Evolutionary conservation across 2,888 invertebrate genomes (phyloP).

Genomic region (Myopa tessellatipennis): DNA sequence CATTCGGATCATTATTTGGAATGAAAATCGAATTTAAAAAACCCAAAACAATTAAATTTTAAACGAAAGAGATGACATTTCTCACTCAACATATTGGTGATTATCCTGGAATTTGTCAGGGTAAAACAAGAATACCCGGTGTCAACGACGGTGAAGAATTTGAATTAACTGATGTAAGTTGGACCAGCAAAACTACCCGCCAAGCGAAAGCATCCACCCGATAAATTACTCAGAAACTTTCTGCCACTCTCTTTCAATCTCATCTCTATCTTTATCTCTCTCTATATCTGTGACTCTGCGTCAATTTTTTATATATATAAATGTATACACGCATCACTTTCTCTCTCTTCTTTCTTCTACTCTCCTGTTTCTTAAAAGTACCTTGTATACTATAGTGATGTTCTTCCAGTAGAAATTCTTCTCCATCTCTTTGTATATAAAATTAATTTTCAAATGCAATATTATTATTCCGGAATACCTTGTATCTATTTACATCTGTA

Average conservation of each 20-base stretch:
- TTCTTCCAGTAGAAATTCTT: not conserved
- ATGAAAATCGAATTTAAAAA: not conserved
- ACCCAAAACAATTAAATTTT: slow-evolving; percentile 42
- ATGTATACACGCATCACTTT: slow-evolving; percentile 21
- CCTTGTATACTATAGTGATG: slow-evolving; percentile 4
- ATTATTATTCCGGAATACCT: slow-evolving; percentile 65
- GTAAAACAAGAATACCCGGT: slow-evolving; percentile 93
- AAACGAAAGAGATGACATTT: slow-evolving; percentile 79
- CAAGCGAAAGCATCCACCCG: slow-evolving; percentile 33
- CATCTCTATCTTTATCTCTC: slow-evolving; percentile 37
- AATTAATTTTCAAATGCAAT: slow-evolving; percentile 58
- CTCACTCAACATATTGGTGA: slow-evolving; percentile 86
- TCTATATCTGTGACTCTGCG: slow-evolving; percentile 43
- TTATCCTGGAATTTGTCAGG: slow-evolving; percentile 93
- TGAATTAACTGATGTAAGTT: slow-evolving; percentile 87
- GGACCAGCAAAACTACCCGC: slow-evolving; percentile 44
- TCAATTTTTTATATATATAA: slow-evolving; percentile 6
- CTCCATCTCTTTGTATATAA: slow-evolving; percentile 58
- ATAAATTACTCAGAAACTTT: slow-evolving; percentile 27
- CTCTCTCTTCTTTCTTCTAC: slow-evolving; percentile 38
- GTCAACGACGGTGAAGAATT: slow-evolving; percentile 94
- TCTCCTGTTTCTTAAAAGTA: slow-evolving; percentile 7
- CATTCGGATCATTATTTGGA: not conserved
- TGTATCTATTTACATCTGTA: slow-evolving; percentile 48
- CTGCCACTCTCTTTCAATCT: slow-evolving; percentile 39